Percentiles rank a stretch among this genome's conserved stretches.
Evolutionary conservation across 2,888 invertebrate species (phyloP).

Genomic region (Melinopterus prodromus): DNA sequence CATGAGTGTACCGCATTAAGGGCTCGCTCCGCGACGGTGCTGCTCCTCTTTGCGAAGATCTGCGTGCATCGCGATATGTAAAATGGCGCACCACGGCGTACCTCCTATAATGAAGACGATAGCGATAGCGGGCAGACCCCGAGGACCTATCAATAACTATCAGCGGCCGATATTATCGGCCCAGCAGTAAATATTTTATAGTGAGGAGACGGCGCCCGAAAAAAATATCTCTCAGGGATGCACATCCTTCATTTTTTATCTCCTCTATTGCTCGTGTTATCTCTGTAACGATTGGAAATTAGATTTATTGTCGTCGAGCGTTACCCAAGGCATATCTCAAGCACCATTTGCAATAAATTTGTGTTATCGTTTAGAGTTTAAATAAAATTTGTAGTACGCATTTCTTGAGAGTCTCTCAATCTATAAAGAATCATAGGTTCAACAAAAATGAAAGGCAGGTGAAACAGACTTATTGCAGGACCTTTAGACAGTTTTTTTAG

Average conservation of each 20-base stretch:
- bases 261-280: not conserved
- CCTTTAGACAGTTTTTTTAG: too few relatives aligned
- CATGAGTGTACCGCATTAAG: slow-evolving; percentile 59
- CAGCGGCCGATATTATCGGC: slow-evolving; percentile 42
- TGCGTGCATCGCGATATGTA: slow-evolving; percentile 61
- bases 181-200: slow-evolving; percentile 42
- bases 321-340: not conserved
- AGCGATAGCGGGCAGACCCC: slow-evolving; percentile 39
- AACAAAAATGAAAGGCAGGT: too few relatives aligned
- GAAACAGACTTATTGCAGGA: too few relatives aligned
- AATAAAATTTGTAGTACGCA: not conserved
- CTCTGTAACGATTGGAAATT: not conserved
- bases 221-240: not conserved
- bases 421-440: too few relatives aligned
- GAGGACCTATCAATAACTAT: slow-evolving; percentile 43
- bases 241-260: not conserved
- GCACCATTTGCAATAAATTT: not conserved
- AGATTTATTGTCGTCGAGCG: not conserved
- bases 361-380: not conserved
- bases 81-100: slow-evolving; percentile 54
- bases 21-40: slow-evolving; percentile 45
- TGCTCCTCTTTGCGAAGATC: slow-evolving; percentile 52
- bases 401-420: too few relatives aligned
- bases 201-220: not conserved
- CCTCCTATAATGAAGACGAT: slow-evolving; percentile 43